Percentiles rank a stretch among this genome's conserved stretches.
Conservation (phyloP, 2,888 invertebrate genomes). For the Drosophila nigritarsus region DNA sequence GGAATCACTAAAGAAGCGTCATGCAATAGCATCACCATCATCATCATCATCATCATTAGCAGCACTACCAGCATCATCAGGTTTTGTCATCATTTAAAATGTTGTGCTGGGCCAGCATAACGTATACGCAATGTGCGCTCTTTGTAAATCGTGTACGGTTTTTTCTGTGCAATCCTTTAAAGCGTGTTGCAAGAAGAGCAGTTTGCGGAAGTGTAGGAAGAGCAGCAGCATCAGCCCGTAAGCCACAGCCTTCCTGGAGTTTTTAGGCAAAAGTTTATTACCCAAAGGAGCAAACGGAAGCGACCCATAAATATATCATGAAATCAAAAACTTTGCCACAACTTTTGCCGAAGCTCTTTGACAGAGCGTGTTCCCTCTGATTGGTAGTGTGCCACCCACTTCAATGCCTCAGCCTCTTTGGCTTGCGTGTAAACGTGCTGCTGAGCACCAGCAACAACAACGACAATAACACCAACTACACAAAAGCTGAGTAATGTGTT, state of each 20-base stretch:
- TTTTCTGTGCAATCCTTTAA: constrained; percentile 48
- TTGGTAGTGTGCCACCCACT: constrained; percentile 45
- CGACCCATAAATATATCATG: constrained; percentile 80
- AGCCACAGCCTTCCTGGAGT: constrained; percentile 44
- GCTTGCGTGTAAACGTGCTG: constrained; percentile 72
- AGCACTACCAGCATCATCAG: background rate
- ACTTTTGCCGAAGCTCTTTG: constrained; percentile 60
- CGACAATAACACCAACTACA: constrained; percentile 4
- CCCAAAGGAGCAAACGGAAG: constrained; percentile 71
- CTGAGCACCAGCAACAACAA: constrained; percentile 30
- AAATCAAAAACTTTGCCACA: constrained; percentile 79
- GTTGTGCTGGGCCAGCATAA: constrained; percentile 25
- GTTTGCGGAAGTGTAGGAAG: background rate
- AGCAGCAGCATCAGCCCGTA: constrained; percentile 1
- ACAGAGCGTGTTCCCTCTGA: constrained; percentile 59
- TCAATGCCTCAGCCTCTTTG: constrained; percentile 8
- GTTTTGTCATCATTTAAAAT: constrained; percentile 22
- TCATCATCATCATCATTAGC: background rate
- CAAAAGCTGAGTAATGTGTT: constrained; percentile 68
- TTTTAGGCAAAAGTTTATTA: constrained; percentile 66
- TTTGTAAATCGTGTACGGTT: background rate
- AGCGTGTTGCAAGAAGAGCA: constrained; percentile 22
- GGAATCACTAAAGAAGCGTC: constrained; percentile 35
- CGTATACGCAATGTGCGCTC: constrained; percentile 39
- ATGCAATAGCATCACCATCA: constrained; percentile 7